Base-by-base conservation (phyloP, 2,888 invertebrate species). In the Cosmopolites sordidus region DNA sequence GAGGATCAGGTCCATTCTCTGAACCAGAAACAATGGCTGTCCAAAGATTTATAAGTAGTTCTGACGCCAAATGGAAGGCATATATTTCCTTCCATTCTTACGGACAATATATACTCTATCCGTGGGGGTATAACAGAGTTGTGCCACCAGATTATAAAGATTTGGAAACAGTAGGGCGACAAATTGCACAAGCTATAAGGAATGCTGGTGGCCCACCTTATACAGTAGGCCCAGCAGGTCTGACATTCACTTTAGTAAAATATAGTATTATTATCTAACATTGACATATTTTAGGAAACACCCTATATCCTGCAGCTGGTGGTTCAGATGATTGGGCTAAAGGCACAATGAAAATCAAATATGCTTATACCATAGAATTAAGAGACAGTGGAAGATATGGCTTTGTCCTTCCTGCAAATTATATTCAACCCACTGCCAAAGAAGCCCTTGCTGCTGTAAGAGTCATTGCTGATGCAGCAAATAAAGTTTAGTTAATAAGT, bases 281-380 rank as follows among this genome's bases (percentile, higher is more conserved):
- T 22, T 22, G 8, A 22, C 22, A 8, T 22, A 8, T 22, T 43
- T 22, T 33, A 58, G 59, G 87, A 41, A 81, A 80, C n/a, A 81
- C 87, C 0, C 75, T 91, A 1, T 91, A 91, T 70, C 85, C 91
- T 1, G 89, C 89, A 1, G 76, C 87, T 22, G 91, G 91, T 1
- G 89, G 89, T 11, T 87, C 90, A 0, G 90, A 91, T 65, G 94
- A 95, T 72, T 95, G 93, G 91, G 94, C 92, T 5, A 92, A 94
- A 73, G 89, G 89, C 1, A 77, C 80, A 37, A 83, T 84, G 6
- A 83, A 82, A 33, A 85, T 95, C 58, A 92, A 92, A 70, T 95
- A 93, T 70, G 75, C 92, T 1, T 95, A 89, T 74, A 94, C 94
- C 0, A 79, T 95, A 51, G 95, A 96, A 76, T 79, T 95, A 48